Conservation (phyloP, 2,888 invertebrate species). For the Synanthedon formicaeformis region DNA sequence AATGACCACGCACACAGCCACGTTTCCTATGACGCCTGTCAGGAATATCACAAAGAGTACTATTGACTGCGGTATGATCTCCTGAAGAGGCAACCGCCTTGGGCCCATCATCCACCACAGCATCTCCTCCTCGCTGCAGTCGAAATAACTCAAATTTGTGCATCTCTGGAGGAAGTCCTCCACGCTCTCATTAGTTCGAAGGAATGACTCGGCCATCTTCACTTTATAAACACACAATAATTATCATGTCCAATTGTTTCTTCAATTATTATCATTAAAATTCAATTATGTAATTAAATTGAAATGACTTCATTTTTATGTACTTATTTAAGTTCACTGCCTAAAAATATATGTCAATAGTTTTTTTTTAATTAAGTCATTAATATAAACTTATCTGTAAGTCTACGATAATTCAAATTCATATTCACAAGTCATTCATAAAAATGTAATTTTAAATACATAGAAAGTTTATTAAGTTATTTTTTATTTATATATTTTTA, state of each 20-base stretch:
- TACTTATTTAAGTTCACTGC: too few species aligned
- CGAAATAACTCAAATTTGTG: slow-evolving; percentile 54
- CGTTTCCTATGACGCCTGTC: slow-evolving; percentile 86
- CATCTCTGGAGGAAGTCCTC: slow-evolving; percentile 43
- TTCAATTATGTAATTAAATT: background rate
- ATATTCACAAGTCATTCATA: too few species aligned
- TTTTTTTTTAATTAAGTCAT: too few species aligned
- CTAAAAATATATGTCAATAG: too few species aligned
- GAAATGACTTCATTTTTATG: too few species aligned
- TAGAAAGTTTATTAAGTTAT: too few species aligned
- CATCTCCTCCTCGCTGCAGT: slow-evolving; percentile 73
- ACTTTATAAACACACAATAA: background rate
- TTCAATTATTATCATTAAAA: background rate
- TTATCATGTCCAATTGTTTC: background rate
- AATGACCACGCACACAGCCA: slow-evolving; percentile 88
- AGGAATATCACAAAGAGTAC: slow-evolving; percentile 83
- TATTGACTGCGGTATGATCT: slow-evolving; percentile 73
- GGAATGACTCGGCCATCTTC: slow-evolving; percentile 31
- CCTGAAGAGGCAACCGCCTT: slow-evolving; percentile 67
- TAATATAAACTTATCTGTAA: too few species aligned
- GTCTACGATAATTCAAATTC: too few species aligned
- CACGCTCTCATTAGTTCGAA: slow-evolving; percentile 36
- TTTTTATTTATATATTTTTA: too few species aligned
- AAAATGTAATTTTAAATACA: too few species aligned
- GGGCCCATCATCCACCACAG: slow-evolving; percentile 73